Evolutionary conservation across 2,888 invertebrate genomes (phyloP), one percentile per base, ranked within the genome.

Genomic region (Nesidiocoris tenuis): DNA sequence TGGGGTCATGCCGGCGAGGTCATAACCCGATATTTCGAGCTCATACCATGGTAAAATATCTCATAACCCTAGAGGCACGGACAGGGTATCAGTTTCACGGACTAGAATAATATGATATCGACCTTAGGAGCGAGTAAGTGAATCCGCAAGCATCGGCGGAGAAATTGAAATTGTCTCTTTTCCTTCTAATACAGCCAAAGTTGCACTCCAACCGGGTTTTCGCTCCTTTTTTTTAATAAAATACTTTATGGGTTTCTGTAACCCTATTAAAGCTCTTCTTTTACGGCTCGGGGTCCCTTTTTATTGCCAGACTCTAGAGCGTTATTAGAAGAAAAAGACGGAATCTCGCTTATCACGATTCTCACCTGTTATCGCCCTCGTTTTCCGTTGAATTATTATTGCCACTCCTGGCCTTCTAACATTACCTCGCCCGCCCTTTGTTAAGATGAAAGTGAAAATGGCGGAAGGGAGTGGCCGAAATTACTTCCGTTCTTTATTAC

Each of bases 181-280:
- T 12, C 39, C 12, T 39, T 7, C 39, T 3, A 39, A 7, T 39
- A 3, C 39, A 39, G 3, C 3, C 39, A 39, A 39, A 7, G 39
- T 39, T 39, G 5, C 39, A 39, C 39, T 39, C 39, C 5, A 39
- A 3, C 39, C 12, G 39, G 39, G 39, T 39, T n/a, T 39, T 39
- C 39, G 39, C 39, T 39, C 39, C 39, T 3, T 39, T 39, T 39
- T 39, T 39, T 39, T 39, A 39, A 7, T 39, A 39, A 74, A 74
- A 74, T 74, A 65, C 65, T 74, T 74, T 74, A 74, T 74, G 74
- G 55, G 64, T 74, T 74, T 64, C 74, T 65, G 55, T 54, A 74
- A 74, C 74, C 55, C 74, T 64, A 74, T 74, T 74, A 74, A 22
- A 64, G 65, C 65, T 56, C 22, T 57, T 18, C 64, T 74, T 74